These are phyloP conservation scores for Eclectus roratus DNA, from an alignment of 2,113 vertebrate species.

Conservation along the genomic window DNA sequence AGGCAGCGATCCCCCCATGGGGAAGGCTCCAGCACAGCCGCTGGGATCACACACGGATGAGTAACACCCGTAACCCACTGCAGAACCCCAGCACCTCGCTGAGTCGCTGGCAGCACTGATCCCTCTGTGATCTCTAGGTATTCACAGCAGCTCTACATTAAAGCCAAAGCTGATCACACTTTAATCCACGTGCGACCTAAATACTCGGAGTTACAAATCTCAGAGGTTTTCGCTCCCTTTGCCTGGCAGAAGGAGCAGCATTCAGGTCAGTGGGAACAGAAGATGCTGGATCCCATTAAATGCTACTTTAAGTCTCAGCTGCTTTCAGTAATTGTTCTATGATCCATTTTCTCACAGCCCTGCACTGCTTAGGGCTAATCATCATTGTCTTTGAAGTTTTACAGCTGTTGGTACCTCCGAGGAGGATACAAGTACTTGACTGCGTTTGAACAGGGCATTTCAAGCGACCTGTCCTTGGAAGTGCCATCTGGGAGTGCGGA, in stretches of 20 bases:
- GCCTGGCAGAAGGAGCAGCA: background rate
- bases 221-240: background rate
- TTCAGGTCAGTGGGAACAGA: background rate
- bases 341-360: background rate
- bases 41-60: background rate
- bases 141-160: background rate
- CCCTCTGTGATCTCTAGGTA: background rate
- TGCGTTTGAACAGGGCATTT: background rate
- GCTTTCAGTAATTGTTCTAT: background rate
- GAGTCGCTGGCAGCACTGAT: background rate
- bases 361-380: background rate
- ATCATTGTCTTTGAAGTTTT: background rate
- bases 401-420: background rate
- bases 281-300: background rate
- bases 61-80: background rate
- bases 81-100: background rate
- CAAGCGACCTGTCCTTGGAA: background rate
- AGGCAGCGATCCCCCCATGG: fast-evolving
- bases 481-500: background rate
- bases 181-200: slow-evolving; percentile 16
- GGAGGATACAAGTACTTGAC: background rate
- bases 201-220: background rate
- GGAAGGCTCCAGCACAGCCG: background rate
- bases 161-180: background rate
- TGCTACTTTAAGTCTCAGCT: background rate